Percentiles rank a stretch among this genome's conserved stretches.
These are phyloP conservation scores for Cyclophora albipunctata DNA, from an alignment of 2,888 invertebrate species.

Conservation along the genomic window DNA sequence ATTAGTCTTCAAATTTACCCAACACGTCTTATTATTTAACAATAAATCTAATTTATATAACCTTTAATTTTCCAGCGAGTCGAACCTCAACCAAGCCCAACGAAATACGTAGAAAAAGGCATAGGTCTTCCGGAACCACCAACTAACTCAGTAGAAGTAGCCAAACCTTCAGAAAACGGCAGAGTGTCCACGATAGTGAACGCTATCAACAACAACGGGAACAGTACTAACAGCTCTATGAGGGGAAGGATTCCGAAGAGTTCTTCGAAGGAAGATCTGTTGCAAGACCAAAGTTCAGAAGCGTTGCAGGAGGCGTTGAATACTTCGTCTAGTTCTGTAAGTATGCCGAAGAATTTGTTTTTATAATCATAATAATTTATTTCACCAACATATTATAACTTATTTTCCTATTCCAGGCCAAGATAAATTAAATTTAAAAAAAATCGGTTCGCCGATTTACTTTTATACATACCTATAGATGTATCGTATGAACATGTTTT, in stretches of 20 bases:
- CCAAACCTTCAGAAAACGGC: slow-evolving; percentile 47
- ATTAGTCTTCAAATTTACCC: too few species aligned
- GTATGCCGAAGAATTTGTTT: slow-evolving; percentile 13
- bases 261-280: slow-evolving; percentile 62
- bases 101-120: slow-evolving; percentile 59
- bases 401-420: too few species aligned
- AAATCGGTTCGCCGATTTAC: too few species aligned
- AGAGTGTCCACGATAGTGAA: slow-evolving; percentile 65
- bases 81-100: slow-evolving; percentile 65
- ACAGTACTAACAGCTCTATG: slow-evolving; percentile 43
- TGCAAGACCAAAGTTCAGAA: slow-evolving; percentile 51
- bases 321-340: slow-evolving; percentile 64
- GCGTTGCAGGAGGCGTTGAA: slow-evolving; percentile 61
- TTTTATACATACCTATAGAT: too few species aligned
- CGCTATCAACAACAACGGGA: slow-evolving; percentile 36
- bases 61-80: slow-evolving; percentile 45
- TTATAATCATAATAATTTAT: background rate
- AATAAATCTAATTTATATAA: too few species aligned
- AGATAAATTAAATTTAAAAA: too few species aligned
- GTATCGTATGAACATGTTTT: too few species aligned
- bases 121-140: slow-evolving; percentile 43
- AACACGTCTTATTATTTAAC: too few species aligned
- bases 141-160: slow-evolving; percentile 30
- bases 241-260: slow-evolving; percentile 61
- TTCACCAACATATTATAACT: too few species aligned